phyloP scores from a whole-genome alignment of 2,888 invertebrate species.

The Callimorpha dominula region DNA sequence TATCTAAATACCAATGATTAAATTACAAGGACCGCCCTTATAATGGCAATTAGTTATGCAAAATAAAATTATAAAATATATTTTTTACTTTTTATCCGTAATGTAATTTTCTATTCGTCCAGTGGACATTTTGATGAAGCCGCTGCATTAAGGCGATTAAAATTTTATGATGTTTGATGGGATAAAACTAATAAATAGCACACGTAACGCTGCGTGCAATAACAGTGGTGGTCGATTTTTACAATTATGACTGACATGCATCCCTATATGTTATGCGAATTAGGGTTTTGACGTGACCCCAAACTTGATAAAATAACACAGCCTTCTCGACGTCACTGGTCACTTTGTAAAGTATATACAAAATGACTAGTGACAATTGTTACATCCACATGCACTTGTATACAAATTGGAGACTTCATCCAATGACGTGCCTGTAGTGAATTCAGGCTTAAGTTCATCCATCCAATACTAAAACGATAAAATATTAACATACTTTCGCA shows the following conservation, averaged over 20 bases:
- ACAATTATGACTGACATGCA: not conserved
- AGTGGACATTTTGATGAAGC: not conserved
- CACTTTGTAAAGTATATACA: conserved; percentile 17
- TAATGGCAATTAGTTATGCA: not conserved
- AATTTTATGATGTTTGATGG: not conserved
- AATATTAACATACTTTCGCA: conserved; percentile 16
- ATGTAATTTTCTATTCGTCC: not conserved
- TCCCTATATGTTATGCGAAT: not conserved
- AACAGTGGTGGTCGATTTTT: not conserved
- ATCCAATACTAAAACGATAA: conserved; percentile 7
- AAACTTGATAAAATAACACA: conserved; percentile 24
- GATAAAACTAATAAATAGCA: not conserved
- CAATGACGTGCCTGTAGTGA: not conserved
- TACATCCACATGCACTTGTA: conserved; percentile 10
- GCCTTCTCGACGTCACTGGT: conserved; percentile 35
- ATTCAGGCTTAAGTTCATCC: not conserved
- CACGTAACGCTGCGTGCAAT: not conserved
- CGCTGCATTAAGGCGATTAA: not conserved
- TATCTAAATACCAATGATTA: not conserved
- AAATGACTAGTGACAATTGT: conserved; percentile 25
- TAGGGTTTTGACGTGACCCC: not conserved
- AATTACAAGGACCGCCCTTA: not conserved
- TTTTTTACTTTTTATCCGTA: too few species aligned
- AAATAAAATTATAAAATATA: not conserved
- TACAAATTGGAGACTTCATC: conserved; percentile 17